Evolutionary conservation across 64 coral and sea anemone species (phyloP).

Genomic region (Platygyra sinensis): DNA sequence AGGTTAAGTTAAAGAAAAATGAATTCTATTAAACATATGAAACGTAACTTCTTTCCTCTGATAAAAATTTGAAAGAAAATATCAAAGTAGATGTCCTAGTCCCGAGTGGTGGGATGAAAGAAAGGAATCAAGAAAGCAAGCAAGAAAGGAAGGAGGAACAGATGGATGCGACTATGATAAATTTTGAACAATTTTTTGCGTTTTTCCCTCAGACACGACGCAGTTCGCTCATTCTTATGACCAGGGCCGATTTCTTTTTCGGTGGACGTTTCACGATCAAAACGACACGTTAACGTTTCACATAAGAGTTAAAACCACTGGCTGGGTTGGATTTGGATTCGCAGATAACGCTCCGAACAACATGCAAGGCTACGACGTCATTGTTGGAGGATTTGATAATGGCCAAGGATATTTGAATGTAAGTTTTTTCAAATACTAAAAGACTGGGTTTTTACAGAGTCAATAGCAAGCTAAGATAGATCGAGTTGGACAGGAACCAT

Average conservation of each 20-base stretch:
- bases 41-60: no score
- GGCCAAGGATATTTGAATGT: background rate
- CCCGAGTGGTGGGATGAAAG: background rate
- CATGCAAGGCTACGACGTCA: constrained; percentile 53
- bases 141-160: background rate
- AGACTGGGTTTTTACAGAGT: no score
- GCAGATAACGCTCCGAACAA: background rate
- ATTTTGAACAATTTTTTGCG: background rate
- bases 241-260: background rate
- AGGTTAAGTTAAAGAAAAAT: no score
- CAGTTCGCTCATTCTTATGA: background rate
- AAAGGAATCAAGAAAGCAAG: background rate
- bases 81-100: no score
- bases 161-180: background rate
- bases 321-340: constrained; percentile 68
- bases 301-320: constrained; percentile 2
- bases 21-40: no score
- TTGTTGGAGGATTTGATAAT: constrained; percentile 36
- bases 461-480: no score
- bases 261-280: constrained; percentile 45
- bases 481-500: no score
- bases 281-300: constrained; percentile 21
- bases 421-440: background rate
- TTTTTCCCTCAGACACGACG: no score
- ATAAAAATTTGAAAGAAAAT: no score